Percentiles rank a stretch among this genome's conserved stretches.
These are phyloP conservation scores for Nanger granti DNA, from an alignment of 2,113 vertebrate species.

Conservation along the genomic window DNA sequence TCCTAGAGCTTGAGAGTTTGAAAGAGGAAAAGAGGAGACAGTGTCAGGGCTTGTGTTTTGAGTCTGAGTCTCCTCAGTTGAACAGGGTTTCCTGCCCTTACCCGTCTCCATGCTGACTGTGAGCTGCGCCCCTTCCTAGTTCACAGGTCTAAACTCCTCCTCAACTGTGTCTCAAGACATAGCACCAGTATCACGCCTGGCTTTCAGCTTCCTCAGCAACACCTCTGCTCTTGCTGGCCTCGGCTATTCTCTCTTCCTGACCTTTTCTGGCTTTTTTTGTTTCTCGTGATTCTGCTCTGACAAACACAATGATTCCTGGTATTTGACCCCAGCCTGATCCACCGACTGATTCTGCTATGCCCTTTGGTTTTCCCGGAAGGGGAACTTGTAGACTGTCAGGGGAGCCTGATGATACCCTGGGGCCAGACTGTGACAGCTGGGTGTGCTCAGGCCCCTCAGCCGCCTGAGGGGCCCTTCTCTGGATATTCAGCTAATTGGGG, in stretches of 20 bases:
- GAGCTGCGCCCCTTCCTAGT: background rate
- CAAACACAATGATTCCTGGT: constrained; percentile 40
- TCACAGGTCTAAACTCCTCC: background rate
- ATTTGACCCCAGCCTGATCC: constrained; percentile 63
- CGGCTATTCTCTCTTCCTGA: background rate
- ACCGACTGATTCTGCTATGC: constrained; percentile 55
- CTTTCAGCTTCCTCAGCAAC: background rate
- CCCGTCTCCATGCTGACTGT: background rate
- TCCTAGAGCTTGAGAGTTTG: background rate
- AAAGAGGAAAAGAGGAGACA: background rate
- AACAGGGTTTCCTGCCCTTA: background rate
- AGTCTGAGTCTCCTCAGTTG: background rate
- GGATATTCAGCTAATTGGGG: constrained; percentile 55
- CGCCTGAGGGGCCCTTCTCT: constrained; percentile 55
- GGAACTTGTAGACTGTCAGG: constrained; percentile 60
- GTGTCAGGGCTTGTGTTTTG: background rate
- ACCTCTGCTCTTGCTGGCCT: background rate
- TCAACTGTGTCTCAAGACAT: background rate
- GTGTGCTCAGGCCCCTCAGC: constrained; percentile 23
- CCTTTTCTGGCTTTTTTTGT: constrained; percentile 40
- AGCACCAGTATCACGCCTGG: background rate
- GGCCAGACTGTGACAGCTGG: constrained; percentile 62
- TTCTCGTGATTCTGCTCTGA: constrained; percentile 29
- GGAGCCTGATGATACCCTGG: constrained; percentile 61
- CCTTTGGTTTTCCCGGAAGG: constrained; percentile 67